Percentiles rank a stretch among this genome's conserved stretches.
Evolutionary conservation across 2,797 vertebrate species (phyloP).

Genomic region (Anguilla obscura): DNA sequence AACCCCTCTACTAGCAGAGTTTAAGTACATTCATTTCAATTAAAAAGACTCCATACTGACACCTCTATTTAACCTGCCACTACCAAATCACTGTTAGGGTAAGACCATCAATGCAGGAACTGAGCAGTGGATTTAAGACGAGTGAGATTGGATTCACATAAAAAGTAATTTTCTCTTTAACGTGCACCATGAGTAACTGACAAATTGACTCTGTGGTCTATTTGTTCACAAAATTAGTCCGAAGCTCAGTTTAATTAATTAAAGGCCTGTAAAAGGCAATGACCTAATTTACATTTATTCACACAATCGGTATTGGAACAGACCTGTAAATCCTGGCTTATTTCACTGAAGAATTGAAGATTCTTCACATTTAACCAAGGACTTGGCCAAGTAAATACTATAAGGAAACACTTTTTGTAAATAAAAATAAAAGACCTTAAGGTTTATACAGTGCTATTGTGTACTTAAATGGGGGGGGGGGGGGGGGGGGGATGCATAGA

Average conservation of each 20-base stretch:
- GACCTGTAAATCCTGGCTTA: background rate
- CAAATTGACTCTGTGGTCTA: constrained; percentile 15
- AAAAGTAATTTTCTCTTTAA: constrained; percentile 16
- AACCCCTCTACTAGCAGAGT: constrained; percentile 22
- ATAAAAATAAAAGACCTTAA: background rate
- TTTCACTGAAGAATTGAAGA: background rate
- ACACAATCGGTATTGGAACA: constrained; percentile 4
- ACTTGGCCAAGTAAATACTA: background rate
- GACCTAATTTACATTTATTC: constrained; percentile 12
- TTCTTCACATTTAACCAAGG: background rate
- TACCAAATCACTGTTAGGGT: constrained; percentile 13
- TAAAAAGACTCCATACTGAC: constrained; percentile 25
- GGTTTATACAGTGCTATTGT: background rate
- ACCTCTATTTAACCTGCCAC: constrained; percentile 12
- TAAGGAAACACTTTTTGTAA: background rate
- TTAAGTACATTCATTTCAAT: constrained; percentile 33
- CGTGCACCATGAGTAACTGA: background rate
- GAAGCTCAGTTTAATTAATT: background rate
- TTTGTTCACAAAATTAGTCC: background rate
- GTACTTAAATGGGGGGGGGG: background rate
- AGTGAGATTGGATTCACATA: constrained; percentile 16
- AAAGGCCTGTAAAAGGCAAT: background rate
- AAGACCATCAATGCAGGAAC: background rate
- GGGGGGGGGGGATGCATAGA: too few species aligned
- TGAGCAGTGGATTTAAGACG: constrained; percentile 5